These are phyloP conservation scores for Deroptyus accipitrinus DNA, from an alignment of 2,113 vertebrate species.

Conservation along the genomic window DNA sequence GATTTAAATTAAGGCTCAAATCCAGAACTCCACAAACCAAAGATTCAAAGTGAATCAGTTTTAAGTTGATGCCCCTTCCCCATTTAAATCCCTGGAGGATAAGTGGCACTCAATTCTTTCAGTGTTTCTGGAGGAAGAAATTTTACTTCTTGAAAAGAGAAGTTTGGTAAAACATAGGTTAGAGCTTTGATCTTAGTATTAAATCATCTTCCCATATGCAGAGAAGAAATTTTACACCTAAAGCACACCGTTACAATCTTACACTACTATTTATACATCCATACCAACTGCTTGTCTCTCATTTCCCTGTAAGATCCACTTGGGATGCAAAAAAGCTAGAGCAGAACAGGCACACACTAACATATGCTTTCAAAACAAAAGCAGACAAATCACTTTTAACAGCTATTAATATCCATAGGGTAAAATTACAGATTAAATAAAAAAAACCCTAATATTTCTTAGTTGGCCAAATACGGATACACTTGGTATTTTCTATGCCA, in stretches of 20 bases:
- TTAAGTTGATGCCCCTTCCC: background rate
- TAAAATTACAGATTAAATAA: background rate
- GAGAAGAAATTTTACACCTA: background rate
- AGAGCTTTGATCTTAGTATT: background rate
- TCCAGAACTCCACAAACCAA: background rate
- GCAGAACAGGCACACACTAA: background rate
- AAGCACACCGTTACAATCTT: background rate
- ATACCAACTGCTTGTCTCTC: background rate
- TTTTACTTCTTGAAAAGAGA: background rate
- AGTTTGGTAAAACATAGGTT: background rate
- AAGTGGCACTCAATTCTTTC: background rate
- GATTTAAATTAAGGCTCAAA: background rate
- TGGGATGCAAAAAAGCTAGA: background rate
- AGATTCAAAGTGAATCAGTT: background rate
- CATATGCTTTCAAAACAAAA: background rate
- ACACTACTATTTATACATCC: background rate
- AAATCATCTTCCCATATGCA: background rate
- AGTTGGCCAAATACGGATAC: background rate
- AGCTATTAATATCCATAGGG: background rate
- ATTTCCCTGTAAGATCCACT: background rate
- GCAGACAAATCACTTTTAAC: background rate
- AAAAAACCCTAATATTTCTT: background rate
- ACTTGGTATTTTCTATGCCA: background rate
- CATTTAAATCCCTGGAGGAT: background rate
- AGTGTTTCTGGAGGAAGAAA: background rate